Evolutionary conservation across 2,797 vertebrate genomes (phyloP).

Genomic region (Botia almorhae): DNA sequence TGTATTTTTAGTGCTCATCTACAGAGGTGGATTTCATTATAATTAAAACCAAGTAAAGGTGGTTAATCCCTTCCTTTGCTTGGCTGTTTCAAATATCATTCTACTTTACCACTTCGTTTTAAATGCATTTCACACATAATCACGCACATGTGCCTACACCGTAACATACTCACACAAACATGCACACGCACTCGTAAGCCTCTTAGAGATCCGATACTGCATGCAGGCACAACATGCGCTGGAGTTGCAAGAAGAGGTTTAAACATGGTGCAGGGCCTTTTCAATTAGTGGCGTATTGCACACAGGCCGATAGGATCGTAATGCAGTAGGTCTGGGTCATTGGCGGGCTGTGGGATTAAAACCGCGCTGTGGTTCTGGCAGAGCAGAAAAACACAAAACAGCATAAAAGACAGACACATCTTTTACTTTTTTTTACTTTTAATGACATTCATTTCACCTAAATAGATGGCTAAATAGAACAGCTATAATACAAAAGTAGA

Average conservation of each 20-base stretch:
- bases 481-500: no score
- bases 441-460: no score
- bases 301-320: conserved; percentile 71
- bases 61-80: conserved; percentile 66
- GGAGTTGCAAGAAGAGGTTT: conserved; percentile 73
- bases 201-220: conserved; percentile 73
- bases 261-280: conserved; percentile 77
- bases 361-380: conserved; percentile 56
- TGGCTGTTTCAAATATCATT: conserved; percentile 51
- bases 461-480: no score
- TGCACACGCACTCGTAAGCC: conserved; percentile 68
- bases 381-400: conserved; percentile 53
- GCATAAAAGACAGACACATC: conserved; percentile 48
- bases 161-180: conserved; percentile 42
- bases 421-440: no score
- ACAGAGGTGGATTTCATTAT: conserved; percentile 71
- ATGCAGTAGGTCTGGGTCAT: conserved; percentile 71
- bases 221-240: conserved; percentile 73
- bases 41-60: conserved; percentile 75
- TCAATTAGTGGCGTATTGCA: conserved; percentile 76
- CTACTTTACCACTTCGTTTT: conserved; percentile 56
- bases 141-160: conserved; percentile 22
- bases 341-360: conserved; percentile 74
- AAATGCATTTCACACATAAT: conserved; percentile 35
- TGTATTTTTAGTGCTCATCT: conserved; percentile 71